Evolutionary conservation across 2,797 vertebrate genomes (phyloP), one percentile per base, ranked within the genome.

Genomic region (Spatula versicolor): DNA sequence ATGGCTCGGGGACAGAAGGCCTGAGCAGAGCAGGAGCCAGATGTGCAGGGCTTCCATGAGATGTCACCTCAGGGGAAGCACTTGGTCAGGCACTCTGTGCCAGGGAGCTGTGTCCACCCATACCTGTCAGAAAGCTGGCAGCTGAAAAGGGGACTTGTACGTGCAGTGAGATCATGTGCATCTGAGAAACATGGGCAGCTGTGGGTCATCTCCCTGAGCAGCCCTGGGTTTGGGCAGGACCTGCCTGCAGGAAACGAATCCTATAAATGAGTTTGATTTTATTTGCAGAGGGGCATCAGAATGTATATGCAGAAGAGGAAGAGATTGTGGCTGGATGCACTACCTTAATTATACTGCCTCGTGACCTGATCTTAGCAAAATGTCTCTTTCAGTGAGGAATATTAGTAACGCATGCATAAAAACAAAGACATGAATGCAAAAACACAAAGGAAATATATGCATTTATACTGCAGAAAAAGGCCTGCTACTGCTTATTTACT

Each of bases 81-180:
- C 55, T 94, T 68, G 63, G 26, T 59, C 59, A 71, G 28, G 56
- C 48, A 30, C 11, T 75, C 37, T 11, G 4, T 37, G 82, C 30
- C 21, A 12, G 48, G 33, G 64, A 71, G 45, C 11, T 33, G 28
- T 75, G 54, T 33, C n/a, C n/a, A 7, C 18, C 20, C 0, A 1
- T 21, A 48, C 17, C 8, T 54, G 54, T 26, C 56, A 35, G 30
- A 13, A 78, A 71, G 45, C 4, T 81, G 78, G 20, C 52, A 63
- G 71, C 41, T 59, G 59, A 43, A 28, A 82, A 82, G 7, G 64
- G n/a, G 4, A 18, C 73, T 84, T 86, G 13, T 14, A 10, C 46
- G 33, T 89, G 71, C 56, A 39, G 60, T 0, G 3, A 71, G 56
- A 43, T 67, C 23, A 1, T 1, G 35, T n/a, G 46, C 2, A 2